phyloP scores from a whole-genome alignment of 2,888 invertebrate genomes.

The Halictus ligatus region DNA sequence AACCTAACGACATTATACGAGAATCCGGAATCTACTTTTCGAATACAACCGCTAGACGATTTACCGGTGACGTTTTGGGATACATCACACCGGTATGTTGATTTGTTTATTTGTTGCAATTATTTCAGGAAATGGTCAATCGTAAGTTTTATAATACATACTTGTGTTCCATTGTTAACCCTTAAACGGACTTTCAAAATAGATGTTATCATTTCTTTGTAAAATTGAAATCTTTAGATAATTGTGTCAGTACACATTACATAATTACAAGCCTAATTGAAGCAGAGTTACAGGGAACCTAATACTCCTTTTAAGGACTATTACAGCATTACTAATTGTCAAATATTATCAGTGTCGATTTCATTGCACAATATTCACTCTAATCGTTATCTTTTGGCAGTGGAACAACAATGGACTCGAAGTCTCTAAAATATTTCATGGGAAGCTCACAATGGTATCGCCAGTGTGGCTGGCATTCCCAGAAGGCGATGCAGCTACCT shows the following conservation, averaged over 20 bases:
- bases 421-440: constrained; percentile 94
- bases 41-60: constrained; percentile 88
- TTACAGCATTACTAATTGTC: neutral
- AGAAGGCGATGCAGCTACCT: constrained; percentile 87
- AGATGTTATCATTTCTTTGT: neutral
- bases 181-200: neutral
- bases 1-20: constrained; percentile 90
- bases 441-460: constrained; percentile 95
- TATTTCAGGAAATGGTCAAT: neutral
- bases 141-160: neutral
- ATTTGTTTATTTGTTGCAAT: neutral
- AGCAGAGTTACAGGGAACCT: neutral
- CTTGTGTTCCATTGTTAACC: neutral
- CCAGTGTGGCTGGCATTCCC: constrained; percentile 97
- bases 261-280: neutral
- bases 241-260: neutral
- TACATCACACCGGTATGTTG: constrained; percentile 94
- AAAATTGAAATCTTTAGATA: neutral
- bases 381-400: constrained; percentile 84
- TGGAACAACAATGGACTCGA: constrained; percentile 98
- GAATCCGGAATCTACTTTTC: constrained; percentile 92
- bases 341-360: neutral
- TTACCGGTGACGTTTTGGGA: constrained; percentile 92
- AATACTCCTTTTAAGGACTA: neutral
- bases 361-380: neutral